Conservation (phyloP, 2,113 vertebrate genomes). For the Romanogobio albipinnatus region DNA sequence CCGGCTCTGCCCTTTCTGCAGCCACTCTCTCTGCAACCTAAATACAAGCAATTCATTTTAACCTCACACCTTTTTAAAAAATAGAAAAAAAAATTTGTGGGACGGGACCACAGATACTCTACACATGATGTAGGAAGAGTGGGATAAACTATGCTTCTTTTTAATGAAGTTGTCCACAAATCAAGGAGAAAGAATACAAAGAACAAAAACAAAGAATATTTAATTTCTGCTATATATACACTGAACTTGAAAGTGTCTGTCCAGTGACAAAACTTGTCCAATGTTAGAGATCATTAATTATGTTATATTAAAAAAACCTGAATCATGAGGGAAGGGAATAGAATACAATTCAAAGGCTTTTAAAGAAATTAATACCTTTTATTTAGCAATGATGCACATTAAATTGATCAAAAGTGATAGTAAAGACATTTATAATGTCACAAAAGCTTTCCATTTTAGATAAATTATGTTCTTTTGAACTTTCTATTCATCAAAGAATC, state of each 20-base stretch:
- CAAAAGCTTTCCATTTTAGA: not conserved
- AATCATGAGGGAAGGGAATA: too few relatives aligned
- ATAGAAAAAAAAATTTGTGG: not conserved
- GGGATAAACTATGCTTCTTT: not conserved
- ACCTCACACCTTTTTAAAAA: not conserved
- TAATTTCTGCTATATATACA: too few relatives aligned
- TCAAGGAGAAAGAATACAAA: not conserved
- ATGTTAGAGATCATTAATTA: too few relatives aligned
- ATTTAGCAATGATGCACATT: too few relatives aligned
- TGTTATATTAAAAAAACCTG: too few relatives aligned
- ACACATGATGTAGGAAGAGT: not conserved
- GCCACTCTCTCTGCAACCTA: constrained; percentile 97
- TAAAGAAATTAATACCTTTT: too few relatives aligned
- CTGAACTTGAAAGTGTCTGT: too few relatives aligned
- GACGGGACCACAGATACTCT: not conserved
- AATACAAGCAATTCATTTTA: constrained; percentile 22
- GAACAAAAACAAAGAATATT: too few relatives aligned
- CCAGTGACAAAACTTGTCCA: too few relatives aligned
- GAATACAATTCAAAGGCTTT: too few relatives aligned
- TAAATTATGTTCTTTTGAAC: not conserved
- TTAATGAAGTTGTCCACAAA: not conserved
- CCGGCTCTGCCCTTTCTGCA: constrained; percentile 88
- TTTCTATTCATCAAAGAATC: not conserved
- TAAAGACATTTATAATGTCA: too few relatives aligned
- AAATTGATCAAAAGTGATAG: too few relatives aligned